Base-by-base conservation (phyloP, 1,140 invertebrate genomes). In the Drosophila baimaii region DNA sequence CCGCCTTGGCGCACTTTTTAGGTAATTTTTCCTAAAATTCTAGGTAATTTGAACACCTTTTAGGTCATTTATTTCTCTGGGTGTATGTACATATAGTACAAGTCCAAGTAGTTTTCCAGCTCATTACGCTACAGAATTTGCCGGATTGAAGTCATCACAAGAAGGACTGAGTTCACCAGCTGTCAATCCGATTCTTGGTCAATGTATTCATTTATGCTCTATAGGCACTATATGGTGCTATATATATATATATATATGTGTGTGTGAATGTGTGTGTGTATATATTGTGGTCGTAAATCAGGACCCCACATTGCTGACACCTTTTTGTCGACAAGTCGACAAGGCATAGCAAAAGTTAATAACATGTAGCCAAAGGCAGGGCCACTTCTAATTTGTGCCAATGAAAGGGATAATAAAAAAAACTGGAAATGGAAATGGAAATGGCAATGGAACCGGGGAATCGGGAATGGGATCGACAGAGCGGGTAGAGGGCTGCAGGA, bases 291-390 rank as follows among this genome's bases (percentile, higher is more conserved):
- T 49, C 80, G 81, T 83, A 83, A 83, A 83, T 83, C 80, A 83
- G 76, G 61, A 59, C 55, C 49, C 63, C 73, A 59, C 58, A 74
- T 62, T 46, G 49, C 52, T 76, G 62, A 71, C 68, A 71, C 68
- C 68, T 71, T 77, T 77, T 66, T 58, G 72, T 77, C 68, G 81
- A 82, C 70, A 86, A 88, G 79, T 86, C 83, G 68, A 72, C 55
- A 83, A 82, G 83, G 79, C 82, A 64, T 35, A 44, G 79, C 65
- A 72, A 79, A 88, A 88, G 82, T 88, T 86, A 86, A 86, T 86
- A 77, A 79, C 76, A 86, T 76, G 79, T 80, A 68, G 73, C 47
- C 37, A 41, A 25, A 29, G 49, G 39, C 56, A 71, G 71, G 56
- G 57, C 65, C 58, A 72, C 77, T 72, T 72, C 75, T 71, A 77